Base-by-base conservation (phyloP, 2,797 vertebrate genomes). In the Geotrypetes seraphini region DNA sequence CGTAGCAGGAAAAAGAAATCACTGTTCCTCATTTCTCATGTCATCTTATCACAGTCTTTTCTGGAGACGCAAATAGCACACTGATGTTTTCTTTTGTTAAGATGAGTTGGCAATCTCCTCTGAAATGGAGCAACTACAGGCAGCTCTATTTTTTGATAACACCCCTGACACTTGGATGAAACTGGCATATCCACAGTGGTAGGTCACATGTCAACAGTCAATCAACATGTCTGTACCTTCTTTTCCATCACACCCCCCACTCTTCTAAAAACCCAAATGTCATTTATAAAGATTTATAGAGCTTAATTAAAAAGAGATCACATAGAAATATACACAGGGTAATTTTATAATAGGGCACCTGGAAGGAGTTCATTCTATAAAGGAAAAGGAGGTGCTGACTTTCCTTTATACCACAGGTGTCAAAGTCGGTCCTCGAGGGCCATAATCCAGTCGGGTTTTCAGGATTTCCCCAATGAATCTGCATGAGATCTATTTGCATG, bases 1-100 rank as follows among this genome's bases (percentile, higher is more conserved):
- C 74, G 57, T 57, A 68, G 74, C 50, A 55, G 32, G 33, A 50
- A 53, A 57, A n/a, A n/a, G 33, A 60, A 48, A 48, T 36, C 55
- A 43, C 50, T 66, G 70, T 66, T 71, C n/a, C n/a, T 71, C 72
- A 85, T 91, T 94, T 90, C 89, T 92, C 88, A 80, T 83, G 77
- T 91, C 89, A 92, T 90, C 83, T 91, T 91, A 92, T 91, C 89
- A 88, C 79, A 73, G n/a, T n/a, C n/a, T n/a, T n/a, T 80, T 76
- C 75, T 72, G 84, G 84, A 87, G 84, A 80, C 77, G 53, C 84
- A 83, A 88, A 85, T 84, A 87, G 86, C 88, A 86, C 88, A 85
- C 86, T 94, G 89, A 90, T 87, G 85, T 87, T 87, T 92, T 85
- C 85, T 85, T 93, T 95, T 96, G 90, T 97, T 91, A 92, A 88